Percentiles rank a stretch among this genome's conserved stretches.
These are phyloP conservation scores for Chanos chanos DNA, from an alignment of 2,797 vertebrate genomes.

Conservation along the genomic window DNA sequence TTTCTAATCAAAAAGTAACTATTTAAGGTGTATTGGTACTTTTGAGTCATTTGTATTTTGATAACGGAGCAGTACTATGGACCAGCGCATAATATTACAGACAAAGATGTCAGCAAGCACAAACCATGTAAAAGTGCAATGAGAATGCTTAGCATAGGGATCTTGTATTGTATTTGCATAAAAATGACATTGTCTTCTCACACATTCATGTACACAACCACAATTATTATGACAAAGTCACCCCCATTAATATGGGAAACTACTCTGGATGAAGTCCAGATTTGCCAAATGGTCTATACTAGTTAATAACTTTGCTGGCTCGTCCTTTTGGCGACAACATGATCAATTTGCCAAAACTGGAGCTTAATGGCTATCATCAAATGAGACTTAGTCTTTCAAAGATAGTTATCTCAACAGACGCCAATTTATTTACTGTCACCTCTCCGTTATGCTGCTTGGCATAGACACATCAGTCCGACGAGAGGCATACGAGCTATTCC, in stretches of 20 bases:
- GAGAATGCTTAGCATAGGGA: no score
- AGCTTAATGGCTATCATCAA: conserved; percentile 76
- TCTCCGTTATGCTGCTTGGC: conserved; percentile 66
- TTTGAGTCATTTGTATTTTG: no score
- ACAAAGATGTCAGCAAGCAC: no score
- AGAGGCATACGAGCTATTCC: conserved; percentile 57
- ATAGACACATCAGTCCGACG: conserved; percentile 58
- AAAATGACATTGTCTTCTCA: no score
- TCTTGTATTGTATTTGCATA: no score
- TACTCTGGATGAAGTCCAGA: conserved; percentile 52
- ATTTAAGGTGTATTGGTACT: no score
- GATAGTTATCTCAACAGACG: conserved; percentile 62
- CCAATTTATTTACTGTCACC: conserved; percentile 76
- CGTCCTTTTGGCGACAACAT: conserved; percentile 64
- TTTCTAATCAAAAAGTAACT: no score
- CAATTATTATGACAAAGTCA: conserved; percentile 10
- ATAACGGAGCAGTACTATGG: no score
- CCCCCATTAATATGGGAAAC: conserved; percentile 1
- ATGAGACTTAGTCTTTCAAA: conserved; percentile 69
- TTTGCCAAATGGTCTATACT: conserved; percentile 58
- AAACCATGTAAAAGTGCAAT: no score
- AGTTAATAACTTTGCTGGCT: conserved; percentile 67
- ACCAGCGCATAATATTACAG: no score
- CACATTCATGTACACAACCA: no score
- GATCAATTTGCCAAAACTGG: conserved; percentile 70